These are phyloP conservation scores for Platanista minor DNA, from an alignment of 2,113 vertebrate species.

Conservation along the genomic window DNA sequence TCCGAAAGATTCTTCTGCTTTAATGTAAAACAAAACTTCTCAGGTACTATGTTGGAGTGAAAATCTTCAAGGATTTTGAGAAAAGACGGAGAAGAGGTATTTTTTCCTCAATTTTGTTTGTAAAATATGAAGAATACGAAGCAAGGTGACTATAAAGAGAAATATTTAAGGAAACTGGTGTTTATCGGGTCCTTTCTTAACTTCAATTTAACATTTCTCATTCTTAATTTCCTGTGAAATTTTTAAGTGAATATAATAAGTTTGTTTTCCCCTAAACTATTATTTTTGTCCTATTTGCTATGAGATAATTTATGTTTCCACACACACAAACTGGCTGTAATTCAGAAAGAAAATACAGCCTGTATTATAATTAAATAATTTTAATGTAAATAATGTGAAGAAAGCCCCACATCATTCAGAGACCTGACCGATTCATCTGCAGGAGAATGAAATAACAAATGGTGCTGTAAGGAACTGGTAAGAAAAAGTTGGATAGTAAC, in stretches of 20 bases:
- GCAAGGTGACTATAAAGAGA: background rate
- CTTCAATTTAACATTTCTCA: background rate
- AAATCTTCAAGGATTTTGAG: background rate
- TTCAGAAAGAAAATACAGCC: background rate
- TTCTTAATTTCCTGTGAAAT: background rate
- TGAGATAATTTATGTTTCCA: background rate
- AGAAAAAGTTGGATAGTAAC: background rate
- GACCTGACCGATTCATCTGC: background rate
- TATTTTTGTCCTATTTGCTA: background rate
- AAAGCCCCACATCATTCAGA: background rate
- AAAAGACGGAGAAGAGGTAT: background rate
- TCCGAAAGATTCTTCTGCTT: background rate
- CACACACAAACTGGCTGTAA: background rate
- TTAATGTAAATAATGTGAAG: background rate
- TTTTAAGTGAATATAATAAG: background rate
- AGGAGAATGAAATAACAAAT: background rate
- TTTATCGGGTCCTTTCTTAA: background rate
- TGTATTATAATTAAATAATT: background rate
- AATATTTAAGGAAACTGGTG: background rate
- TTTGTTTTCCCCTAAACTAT: background rate
- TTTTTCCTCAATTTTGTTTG: background rate
- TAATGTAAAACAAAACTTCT: background rate
- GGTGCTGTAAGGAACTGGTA: background rate
- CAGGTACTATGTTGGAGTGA: background rate
- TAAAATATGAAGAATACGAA: background rate